Percentiles rank a stretch among this genome's conserved stretches.
These are phyloP conservation scores for Dromiciops gliroides DNA, from an alignment of 2,113 vertebrate genomes.

Conservation along the genomic window DNA sequence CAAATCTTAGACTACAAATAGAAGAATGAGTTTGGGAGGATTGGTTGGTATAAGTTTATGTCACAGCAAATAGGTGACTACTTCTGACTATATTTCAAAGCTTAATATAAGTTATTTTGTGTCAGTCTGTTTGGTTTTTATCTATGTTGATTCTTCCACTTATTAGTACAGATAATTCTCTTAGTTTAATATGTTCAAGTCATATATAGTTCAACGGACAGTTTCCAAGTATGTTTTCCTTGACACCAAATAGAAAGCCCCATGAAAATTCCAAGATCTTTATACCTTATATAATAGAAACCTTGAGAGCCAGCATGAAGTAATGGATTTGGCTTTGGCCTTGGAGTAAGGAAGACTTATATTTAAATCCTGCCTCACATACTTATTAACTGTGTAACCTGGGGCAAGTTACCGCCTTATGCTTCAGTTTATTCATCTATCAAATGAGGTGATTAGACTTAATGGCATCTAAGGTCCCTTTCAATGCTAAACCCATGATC, in stretches of 20 bases:
- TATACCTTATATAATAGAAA: neutral
- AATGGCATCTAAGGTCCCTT: neutral
- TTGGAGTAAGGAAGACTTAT: neutral
- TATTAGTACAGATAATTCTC: conserved; percentile 7
- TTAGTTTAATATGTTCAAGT: conserved; percentile 15
- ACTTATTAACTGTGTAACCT: neutral
- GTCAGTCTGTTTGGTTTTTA: neutral
- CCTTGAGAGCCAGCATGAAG: neutral
- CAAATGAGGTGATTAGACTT: neutral
- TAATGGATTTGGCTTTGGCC: neutral
- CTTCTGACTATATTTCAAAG: neutral
- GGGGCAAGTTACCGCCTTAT: neutral
- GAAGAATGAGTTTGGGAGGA: neutral
- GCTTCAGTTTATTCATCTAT: neutral
- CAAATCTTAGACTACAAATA: neutral
- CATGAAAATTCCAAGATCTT: neutral
- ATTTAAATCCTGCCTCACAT: neutral
- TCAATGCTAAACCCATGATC: neutral
- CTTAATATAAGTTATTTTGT: neutral
- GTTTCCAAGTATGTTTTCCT: neutral
- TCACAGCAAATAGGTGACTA: neutral
- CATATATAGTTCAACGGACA: conserved; percentile 23
- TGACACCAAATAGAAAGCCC: neutral
- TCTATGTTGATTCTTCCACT: conserved; percentile 1
- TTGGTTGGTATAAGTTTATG: neutral